Conservation (phyloP, 2,888 invertebrate species). For the Brenthis daphne region DNA sequence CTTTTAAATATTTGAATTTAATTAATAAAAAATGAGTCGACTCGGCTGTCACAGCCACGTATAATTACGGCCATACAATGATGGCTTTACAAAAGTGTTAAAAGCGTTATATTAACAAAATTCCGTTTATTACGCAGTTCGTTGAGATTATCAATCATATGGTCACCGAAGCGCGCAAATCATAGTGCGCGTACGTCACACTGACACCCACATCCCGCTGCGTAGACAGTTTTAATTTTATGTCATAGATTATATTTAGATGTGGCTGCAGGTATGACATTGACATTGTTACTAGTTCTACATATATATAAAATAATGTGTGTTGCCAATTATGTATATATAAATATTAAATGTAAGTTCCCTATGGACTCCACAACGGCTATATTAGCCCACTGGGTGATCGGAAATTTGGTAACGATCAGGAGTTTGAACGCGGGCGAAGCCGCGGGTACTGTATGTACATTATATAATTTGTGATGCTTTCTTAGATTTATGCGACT, state of each 20-base stretch:
- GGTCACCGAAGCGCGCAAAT: slow-evolving; percentile 77
- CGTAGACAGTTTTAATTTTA: slow-evolving; percentile 7
- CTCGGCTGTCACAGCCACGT: too few species aligned
- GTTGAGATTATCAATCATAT: slow-evolving; percentile 74
- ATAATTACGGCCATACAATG: slow-evolving; percentile 20
- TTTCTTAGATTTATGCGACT: too few species aligned
- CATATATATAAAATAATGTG: neutral
- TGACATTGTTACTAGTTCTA: neutral
- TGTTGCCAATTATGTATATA: too few species aligned
- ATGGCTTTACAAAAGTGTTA: slow-evolving; percentile 36
- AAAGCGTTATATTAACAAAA: slow-evolving; percentile 52
- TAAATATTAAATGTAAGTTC: too few species aligned
- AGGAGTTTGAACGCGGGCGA: too few species aligned
- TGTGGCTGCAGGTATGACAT: neutral
- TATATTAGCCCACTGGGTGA: too few species aligned
- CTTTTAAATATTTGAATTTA: too few species aligned
- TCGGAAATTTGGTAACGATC: too few species aligned
- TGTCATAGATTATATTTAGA: slow-evolving; percentile 3
- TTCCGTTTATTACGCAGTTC: slow-evolving; percentile 66
- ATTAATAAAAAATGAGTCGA: neutral
- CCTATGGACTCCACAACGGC: too few species aligned
- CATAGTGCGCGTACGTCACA: slow-evolving; percentile 74
- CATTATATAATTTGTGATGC: too few species aligned
- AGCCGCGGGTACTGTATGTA: too few species aligned
- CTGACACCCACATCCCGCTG: slow-evolving; percentile 72